Conservation (phyloP, 2,888 invertebrate species). For the Graphium colonna region DNA sequence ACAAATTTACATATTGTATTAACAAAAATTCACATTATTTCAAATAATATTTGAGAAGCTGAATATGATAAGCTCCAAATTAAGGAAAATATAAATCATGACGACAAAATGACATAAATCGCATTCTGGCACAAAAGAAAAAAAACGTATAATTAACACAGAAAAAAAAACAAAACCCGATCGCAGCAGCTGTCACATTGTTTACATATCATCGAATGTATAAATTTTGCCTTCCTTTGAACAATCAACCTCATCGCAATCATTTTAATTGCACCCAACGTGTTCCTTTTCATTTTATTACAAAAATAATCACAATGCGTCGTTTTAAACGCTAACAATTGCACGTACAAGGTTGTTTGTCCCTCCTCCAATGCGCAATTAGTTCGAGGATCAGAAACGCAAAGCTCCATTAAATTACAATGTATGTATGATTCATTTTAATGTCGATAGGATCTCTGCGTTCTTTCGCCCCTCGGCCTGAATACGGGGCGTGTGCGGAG, state of each 20-base stretch:
- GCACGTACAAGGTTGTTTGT: conserved; percentile 32
- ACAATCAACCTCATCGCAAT: conserved; percentile 13
- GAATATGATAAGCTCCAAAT: too few species aligned
- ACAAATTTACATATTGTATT: too few species aligned
- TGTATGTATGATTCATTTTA: conserved; percentile 49
- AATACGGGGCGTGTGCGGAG: conserved; percentile 52
- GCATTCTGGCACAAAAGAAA: background rate
- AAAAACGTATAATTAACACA: background rate
- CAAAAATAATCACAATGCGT: conserved; percentile 16
- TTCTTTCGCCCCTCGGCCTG: conserved; percentile 47
- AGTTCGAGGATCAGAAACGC: conserved; percentile 50
- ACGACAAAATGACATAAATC: background rate
- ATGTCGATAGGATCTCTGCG: conserved; percentile 54
- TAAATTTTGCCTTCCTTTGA: conserved; percentile 4
- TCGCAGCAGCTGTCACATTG: conserved; percentile 6
- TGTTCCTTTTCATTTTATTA: conserved; percentile 4
- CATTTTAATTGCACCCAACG: conserved; percentile 19
- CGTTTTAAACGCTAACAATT: conserved; percentile 18
- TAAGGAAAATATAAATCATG: too few species aligned
- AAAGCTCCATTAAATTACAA: conserved; percentile 50
- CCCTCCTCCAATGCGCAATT: conserved; percentile 44
- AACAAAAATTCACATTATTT: too few species aligned
- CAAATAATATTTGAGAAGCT: too few species aligned
- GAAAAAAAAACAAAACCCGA: background rate
- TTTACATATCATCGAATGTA: conserved; percentile 12